phyloP scores from a whole-genome alignment of 2,113 vertebrate genomes.

The Catharus minimus region DNA sequence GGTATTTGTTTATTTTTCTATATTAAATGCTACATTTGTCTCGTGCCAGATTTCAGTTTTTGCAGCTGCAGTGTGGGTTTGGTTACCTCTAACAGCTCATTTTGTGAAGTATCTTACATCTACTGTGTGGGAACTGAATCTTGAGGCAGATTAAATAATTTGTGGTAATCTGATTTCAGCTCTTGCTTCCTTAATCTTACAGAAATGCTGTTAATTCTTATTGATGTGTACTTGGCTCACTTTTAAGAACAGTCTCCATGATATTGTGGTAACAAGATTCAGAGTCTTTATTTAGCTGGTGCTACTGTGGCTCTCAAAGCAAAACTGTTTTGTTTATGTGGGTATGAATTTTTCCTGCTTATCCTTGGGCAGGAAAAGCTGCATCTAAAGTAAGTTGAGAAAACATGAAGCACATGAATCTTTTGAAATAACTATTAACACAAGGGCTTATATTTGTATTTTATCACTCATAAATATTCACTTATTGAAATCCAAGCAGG shows the following conservation, averaged over 20 bases:
- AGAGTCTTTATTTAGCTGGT: not conserved
- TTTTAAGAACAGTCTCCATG: not conserved
- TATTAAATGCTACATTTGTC: not conserved
- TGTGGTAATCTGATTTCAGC: not conserved
- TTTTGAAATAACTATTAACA: not conserved
- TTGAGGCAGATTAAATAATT: conserved; percentile 4
- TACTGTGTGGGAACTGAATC: not conserved
- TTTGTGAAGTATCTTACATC: not conserved
- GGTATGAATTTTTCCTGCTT: not conserved
- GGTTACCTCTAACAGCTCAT: not conserved
- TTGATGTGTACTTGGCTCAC: not conserved
- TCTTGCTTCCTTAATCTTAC: not conserved
- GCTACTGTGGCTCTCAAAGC: not conserved
- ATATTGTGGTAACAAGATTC: not conserved
- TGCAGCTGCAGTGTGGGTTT: not conserved
- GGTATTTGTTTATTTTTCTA: not conserved
- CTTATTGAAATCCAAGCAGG: not conserved
- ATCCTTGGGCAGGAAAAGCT: not conserved
- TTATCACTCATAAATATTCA: not conserved
- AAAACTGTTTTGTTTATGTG: not conserved
- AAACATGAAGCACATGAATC: not conserved
- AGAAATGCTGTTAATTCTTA: not conserved
- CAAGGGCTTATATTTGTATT: not conserved
- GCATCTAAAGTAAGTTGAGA: not conserved
- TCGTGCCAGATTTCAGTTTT: not conserved